phyloP scores from a whole-genome alignment of 2,888 invertebrate genomes.

The Seira sanloemensis region DNA sequence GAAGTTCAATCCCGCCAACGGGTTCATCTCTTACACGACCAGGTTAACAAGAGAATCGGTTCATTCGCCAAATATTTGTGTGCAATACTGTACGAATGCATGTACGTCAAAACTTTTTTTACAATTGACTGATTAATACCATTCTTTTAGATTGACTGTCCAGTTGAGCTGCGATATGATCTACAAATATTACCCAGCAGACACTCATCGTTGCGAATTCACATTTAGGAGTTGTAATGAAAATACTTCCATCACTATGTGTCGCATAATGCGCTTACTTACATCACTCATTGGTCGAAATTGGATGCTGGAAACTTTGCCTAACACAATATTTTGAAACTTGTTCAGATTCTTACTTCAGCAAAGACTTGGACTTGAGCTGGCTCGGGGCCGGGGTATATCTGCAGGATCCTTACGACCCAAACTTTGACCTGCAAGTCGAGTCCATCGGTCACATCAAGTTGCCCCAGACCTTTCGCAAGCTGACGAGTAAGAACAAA shows the following conservation, averaged over 20 bases:
- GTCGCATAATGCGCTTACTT: too few relatives aligned
- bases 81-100: too few relatives aligned
- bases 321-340: not conserved
- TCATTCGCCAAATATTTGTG: too few relatives aligned
- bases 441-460: slow-evolving; percentile 55
- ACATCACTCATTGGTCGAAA: too few relatives aligned
- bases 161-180: slow-evolving; percentile 60
- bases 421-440: slow-evolving; percentile 63
- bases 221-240: slow-evolving; percentile 61
- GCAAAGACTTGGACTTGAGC: slow-evolving; percentile 51
- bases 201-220: slow-evolving; percentile 68
- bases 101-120: too few relatives aligned
- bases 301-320: too few relatives aligned
- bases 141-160: slow-evolving; percentile 40
- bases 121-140: not conserved
- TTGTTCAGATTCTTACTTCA: slow-evolving; percentile 54
- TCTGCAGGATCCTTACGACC: slow-evolving; percentile 61
- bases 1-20: slow-evolving; percentile 61
- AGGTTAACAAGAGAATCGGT: too few relatives aligned
- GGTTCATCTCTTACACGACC: slow-evolving; percentile 66
- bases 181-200: slow-evolving; percentile 65
- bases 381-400: slow-evolving; percentile 63
- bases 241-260: not conserved
- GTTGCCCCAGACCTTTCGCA: slow-evolving; percentile 51
- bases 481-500: slow-evolving; percentile 42